These are phyloP conservation scores for Drosophila limbata DNA, from an alignment of 2,888 invertebrate species.

Conservation along the genomic window DNA sequence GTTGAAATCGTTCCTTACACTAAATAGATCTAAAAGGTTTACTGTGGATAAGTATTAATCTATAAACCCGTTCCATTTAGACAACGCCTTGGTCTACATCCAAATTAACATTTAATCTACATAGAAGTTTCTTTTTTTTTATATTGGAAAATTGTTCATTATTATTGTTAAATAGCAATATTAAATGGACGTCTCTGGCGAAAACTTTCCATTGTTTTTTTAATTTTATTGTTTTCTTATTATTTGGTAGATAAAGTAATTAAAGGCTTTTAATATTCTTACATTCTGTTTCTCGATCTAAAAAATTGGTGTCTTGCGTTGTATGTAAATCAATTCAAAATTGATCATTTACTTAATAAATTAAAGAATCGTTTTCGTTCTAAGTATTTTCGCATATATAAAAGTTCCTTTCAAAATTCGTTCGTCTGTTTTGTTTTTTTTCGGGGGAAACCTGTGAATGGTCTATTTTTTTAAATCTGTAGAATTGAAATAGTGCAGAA, in stretches of 20 bases:
- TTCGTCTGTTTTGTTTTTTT: constrained; percentile 33
- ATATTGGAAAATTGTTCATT: constrained; percentile 26
- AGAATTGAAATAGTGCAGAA: constrained; percentile 19
- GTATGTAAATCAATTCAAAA: constrained; percentile 64
- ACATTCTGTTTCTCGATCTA: constrained; percentile 38
- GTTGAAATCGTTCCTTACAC: constrained; percentile 51
- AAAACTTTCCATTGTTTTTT: constrained; percentile 42
- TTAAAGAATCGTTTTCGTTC: constrained; percentile 44
- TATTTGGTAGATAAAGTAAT: constrained; percentile 82
- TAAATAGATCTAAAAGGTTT: constrained; percentile 36
- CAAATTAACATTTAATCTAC: constrained; percentile 42
- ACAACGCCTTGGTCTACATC: constrained; percentile 53
- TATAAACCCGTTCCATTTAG: constrained; percentile 49
- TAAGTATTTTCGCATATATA: constrained; percentile 34
- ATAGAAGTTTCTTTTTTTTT: constrained; percentile 23
- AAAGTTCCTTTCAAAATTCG: constrained; percentile 68
- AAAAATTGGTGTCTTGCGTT: constrained; percentile 74
- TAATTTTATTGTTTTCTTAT: constrained; percentile 28
- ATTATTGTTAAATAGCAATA: constrained; percentile 39
- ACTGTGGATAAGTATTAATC: constrained; percentile 34
- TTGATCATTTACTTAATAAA: constrained; percentile 49
- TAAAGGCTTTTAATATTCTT: constrained; percentile 69
- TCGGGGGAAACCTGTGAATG: constrained; percentile 57
- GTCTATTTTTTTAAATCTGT: not conserved
- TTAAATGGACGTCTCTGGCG: constrained; percentile 64